Evolutionary conservation across 2,888 invertebrate genomes (phyloP), one percentile per base, ranked within the genome.

Genomic region (Stenodera caucasica): DNA sequence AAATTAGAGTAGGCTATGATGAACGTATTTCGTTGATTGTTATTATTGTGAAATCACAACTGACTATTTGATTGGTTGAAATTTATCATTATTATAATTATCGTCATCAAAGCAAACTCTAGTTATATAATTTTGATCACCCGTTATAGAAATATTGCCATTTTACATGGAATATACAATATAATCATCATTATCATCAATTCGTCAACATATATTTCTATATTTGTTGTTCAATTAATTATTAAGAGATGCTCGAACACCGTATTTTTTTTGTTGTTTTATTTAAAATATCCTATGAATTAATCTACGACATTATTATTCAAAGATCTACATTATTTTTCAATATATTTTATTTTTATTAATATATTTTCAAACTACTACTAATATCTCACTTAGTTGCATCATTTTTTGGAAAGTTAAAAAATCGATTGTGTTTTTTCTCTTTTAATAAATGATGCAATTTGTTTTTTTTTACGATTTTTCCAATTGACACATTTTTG

Each of bases 351-450:
- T 26, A 26, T 37, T 7, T 37, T 2, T 37, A 15, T 37, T 18
- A 11, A 11, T 11, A 3, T 18, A 15, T 2, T 4, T 40, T 45
- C 4, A 72, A 76, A 78, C 56, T 75, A 80, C 78, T 82, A 82
- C 77, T 82, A 81, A 81, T 81, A 83, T 84, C 84, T 84, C 84
- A 84, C 84, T 84, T 82, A 79, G 76, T 79, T 78, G 81, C 81
- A 69, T 70, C 71, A 79, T 79, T 76, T 77, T 72, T 74, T 69
- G 75, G 76, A 78, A 81, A 78, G 80, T 78, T 78, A 78, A 75
- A 75, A 76, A 53, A 58, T 57, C 57, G 55, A 57, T 60, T 52
- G 26, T 5, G 7, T 26, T 26, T 26, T 26, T 26, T 26, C 7
- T 6, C 12, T 21, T 45, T 11, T 5, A 40, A 18, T 18, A 18